Percentiles rank a stretch among this genome's conserved stretches.
phyloP scores from a whole-genome alignment of 2,888 invertebrate genomes.

The Plusia festucae region DNA sequence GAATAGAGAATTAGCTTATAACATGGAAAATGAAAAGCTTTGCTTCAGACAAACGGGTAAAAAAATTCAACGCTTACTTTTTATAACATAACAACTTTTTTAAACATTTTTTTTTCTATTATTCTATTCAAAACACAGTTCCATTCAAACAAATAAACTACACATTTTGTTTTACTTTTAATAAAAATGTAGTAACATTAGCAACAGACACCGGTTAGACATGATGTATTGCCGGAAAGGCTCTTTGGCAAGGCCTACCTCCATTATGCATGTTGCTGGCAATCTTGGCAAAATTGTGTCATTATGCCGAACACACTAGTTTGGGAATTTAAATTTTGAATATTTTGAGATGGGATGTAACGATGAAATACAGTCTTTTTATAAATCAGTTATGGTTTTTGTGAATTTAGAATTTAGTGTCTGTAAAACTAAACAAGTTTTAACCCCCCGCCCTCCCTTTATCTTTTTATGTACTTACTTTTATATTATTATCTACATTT shows the following conservation, averaged over 20 bases:
- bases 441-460: too few species aligned
- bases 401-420: too few species aligned
- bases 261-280: conserved; percentile 61
- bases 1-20: too few species aligned
- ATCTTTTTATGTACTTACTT: too few species aligned
- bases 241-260: conserved; percentile 63
- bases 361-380: not conserved
- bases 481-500: too few species aligned
- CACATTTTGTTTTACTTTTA: conserved; percentile 23
- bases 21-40: too few species aligned
- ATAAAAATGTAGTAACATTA: conserved; percentile 48
- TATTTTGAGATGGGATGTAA: conserved; percentile 41
- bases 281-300: conserved; percentile 65
- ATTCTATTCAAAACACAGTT: too few species aligned
- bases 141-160: conserved; percentile 17
- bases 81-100: too few species aligned
- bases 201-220: conserved; percentile 33
- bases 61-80: not conserved
- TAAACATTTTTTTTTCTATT: too few species aligned
- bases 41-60: too few species aligned
- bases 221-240: conserved; percentile 60
- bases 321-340: conserved; percentile 38
- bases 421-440: too few species aligned
- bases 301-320: conserved; percentile 61
- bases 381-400: too few species aligned